Evolutionary conservation across 37 sponge, comb jelly and placozoan species (phyloP).

Genomic region (Hexactinellida sp.): DNA sequence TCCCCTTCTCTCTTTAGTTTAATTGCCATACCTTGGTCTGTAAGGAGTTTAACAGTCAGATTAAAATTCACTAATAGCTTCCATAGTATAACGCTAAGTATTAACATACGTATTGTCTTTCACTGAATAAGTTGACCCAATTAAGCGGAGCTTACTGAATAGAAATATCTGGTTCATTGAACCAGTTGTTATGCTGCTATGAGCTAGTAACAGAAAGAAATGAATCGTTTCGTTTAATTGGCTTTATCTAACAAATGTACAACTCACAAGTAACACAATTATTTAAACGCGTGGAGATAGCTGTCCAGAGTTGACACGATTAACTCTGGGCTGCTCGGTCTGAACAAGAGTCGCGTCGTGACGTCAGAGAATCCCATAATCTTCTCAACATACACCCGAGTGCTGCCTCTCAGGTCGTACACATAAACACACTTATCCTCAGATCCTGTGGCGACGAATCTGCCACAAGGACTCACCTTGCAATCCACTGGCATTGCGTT

Average conservation of each 20-base stretch:
- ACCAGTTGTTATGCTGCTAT: no score
- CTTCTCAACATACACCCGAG: not conserved
- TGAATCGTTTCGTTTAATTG: no score
- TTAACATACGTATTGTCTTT: no score
- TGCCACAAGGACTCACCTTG: conserved; percentile 68
- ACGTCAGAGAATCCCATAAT: conserved; percentile 2
- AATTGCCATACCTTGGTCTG: no score
- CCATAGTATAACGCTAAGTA: no score
- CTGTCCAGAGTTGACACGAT: not conserved
- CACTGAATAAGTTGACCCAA: no score
- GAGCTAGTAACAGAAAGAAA: no score
- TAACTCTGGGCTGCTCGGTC: not conserved
- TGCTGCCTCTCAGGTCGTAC: conserved; percentile 16
- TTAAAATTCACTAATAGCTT: no score
- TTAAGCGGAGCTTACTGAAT: no score
- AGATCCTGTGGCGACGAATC: conserved; percentile 69
- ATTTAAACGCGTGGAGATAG: not conserved
- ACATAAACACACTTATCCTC: conserved; percentile 60
- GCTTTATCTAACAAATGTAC: not conserved
- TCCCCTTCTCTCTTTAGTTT: no score
- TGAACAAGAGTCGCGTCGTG: not conserved
- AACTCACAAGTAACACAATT: not conserved
- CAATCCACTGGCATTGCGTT: conserved; percentile 27
- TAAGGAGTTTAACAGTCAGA: no score
- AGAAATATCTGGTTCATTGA: no score